Evolutionary conservation across 1,140 invertebrate species (phyloP).

Genomic region (Chironomus tepperi): DNA sequence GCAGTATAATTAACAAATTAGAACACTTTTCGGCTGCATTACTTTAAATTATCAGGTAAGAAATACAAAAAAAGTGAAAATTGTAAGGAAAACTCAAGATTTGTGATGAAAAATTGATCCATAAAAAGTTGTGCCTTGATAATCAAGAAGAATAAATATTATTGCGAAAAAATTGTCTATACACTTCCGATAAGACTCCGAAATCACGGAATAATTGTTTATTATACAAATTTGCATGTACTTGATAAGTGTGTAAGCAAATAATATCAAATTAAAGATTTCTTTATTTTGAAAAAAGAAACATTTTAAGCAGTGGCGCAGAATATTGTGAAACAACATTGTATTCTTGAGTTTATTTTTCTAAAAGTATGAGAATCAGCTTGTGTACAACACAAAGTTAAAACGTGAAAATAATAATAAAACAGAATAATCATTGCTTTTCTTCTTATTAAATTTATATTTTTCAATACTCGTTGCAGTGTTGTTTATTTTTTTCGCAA

Average conservation of each 20-base stretch:
- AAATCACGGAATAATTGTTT: background rate
- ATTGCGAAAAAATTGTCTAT: background rate
- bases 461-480: background rate
- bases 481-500: background rate
- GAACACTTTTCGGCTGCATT: background rate
- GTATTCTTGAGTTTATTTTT: background rate
- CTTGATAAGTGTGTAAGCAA: too few relatives aligned
- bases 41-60: background rate
- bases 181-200: background rate
- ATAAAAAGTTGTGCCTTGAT: background rate
- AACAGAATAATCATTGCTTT: slow-evolving; percentile 13
- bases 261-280: too few relatives aligned
- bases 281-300: too few relatives aligned
- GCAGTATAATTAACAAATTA: too few relatives aligned
- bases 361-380: background rate
- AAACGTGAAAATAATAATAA: slow-evolving; percentile 2
- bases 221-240: too few relatives aligned
- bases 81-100: background rate
- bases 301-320: background rate
- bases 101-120: background rate
- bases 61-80: background rate
- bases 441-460: too few relatives aligned
- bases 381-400: background rate
- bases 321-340: background rate
- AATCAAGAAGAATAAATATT: background rate